phyloP scores from a whole-genome alignment of 2,113 vertebrate species.

The Limanda limanda region DNA sequence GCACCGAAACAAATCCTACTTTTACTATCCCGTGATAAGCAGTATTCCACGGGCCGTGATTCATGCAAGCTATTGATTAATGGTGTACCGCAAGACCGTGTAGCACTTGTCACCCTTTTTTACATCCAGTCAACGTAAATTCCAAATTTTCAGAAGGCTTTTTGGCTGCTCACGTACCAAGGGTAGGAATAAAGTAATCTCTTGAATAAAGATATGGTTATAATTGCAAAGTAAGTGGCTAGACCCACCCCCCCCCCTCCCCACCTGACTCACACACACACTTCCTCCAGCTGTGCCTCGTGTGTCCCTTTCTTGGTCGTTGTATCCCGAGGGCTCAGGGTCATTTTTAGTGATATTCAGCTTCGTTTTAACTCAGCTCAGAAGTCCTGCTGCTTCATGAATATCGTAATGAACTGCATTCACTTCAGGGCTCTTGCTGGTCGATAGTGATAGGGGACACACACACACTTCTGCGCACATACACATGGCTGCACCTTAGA shows the following conservation, averaged over 20 bases:
- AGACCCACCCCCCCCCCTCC: background rate
- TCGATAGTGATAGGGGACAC: slow-evolving; percentile 38
- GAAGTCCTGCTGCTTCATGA: slow-evolving; percentile 63
- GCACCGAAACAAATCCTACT: slow-evolving; percentile 40
- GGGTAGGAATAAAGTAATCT: background rate
- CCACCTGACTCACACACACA: background rate
- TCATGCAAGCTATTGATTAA: slow-evolving; percentile 27
- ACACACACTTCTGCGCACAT: background rate
- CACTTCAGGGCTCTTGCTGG: slow-evolving; percentile 29
- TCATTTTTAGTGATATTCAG: slow-evolving; percentile 48
- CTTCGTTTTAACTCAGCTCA: slow-evolving; percentile 34
- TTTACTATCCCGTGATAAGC: slow-evolving; percentile 42
- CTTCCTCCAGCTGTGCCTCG: background rate
- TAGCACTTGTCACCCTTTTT: background rate
- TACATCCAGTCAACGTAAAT: background rate
- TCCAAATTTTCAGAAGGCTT: background rate
- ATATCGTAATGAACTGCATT: slow-evolving; percentile 62
- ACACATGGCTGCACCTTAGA: background rate
- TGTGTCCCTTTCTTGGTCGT: slow-evolving; percentile 28
- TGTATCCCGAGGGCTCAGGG: slow-evolving; percentile 33
- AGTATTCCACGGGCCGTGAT: slow-evolving; percentile 16
- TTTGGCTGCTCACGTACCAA: background rate
- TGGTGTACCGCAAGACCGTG: background rate
- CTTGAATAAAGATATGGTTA: background rate
- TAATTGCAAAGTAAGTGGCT: background rate